Conservation (phyloP, 2,113 vertebrate species). For the Cisticola juncidis region DNA sequence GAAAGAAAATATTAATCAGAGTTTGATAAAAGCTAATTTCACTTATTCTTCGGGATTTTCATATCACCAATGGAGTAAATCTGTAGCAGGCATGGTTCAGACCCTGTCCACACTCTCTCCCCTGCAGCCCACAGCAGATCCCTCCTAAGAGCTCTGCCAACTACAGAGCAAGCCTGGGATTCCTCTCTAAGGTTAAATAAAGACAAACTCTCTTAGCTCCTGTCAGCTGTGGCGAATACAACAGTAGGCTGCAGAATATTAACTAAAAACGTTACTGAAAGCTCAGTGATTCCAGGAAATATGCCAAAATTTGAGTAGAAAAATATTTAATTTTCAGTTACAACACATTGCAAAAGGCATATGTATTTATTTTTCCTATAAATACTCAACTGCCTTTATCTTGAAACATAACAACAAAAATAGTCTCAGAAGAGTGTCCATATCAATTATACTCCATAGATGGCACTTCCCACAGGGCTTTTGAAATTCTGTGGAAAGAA, state of each 20-base stretch:
- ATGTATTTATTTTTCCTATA: conserved; percentile 30
- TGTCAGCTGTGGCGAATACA: neutral
- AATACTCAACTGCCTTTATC: neutral
- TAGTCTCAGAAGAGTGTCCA: neutral
- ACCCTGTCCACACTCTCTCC: neutral
- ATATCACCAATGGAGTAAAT: neutral
- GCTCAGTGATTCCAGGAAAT: conserved; percentile 29
- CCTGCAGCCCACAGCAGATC: neutral
- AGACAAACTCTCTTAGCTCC: neutral
- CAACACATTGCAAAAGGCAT: conserved; percentile 5
- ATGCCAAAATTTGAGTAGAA: conserved; percentile 6
- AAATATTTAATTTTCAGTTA: conserved; percentile 43
- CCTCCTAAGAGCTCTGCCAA: neutral
- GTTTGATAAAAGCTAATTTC: neutral
- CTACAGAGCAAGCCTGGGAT: neutral
- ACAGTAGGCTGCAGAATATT: conserved; percentile 15
- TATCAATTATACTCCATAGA: neutral
- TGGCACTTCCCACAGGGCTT: neutral
- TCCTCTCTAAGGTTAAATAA: conserved; percentile 36
- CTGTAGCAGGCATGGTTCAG: neutral
- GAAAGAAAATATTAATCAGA: neutral
- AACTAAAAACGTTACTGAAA: neutral
- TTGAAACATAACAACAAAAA: conserved; percentile 15
- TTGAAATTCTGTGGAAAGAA: neutral
- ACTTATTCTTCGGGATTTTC: neutral